phyloP scores from a whole-genome alignment of 2,113 vertebrate genomes.

The Pitta sordida region DNA sequence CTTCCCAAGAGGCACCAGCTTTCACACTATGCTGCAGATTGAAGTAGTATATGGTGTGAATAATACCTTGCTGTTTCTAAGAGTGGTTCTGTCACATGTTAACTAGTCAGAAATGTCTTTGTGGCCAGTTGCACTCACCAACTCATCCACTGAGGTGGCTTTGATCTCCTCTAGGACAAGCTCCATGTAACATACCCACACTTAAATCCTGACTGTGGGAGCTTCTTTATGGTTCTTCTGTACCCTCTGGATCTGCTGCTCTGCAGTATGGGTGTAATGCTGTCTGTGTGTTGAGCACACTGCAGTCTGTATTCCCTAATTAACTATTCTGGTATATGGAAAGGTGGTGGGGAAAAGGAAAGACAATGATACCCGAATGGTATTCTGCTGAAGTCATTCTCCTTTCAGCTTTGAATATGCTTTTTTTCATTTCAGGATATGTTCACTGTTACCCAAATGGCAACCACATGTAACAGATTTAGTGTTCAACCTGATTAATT shows the following conservation, averaged over 20 bases:
- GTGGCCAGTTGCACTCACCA: background rate
- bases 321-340: background rate
- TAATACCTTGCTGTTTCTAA: background rate
- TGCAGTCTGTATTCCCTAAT: accelerated
- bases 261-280: background rate
- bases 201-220: background rate
- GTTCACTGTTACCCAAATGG: background rate
- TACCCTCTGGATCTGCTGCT: background rate
- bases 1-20: background rate
- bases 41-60: background rate
- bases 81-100: background rate
- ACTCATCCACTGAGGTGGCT: background rate
- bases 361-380: background rate
- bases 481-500: background rate
- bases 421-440: background rate
- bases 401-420: background rate
- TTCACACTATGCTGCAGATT: background rate
- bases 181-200: background rate
- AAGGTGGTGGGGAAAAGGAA: background rate
- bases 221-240: background rate
- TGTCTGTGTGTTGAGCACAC: background rate
- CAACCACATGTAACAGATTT: background rate
- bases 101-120: background rate
- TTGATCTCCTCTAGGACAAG: background rate
- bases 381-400: background rate